Conservation (phyloP, 2,797 vertebrate genomes). For the Clarias laeviceps region DNA sequence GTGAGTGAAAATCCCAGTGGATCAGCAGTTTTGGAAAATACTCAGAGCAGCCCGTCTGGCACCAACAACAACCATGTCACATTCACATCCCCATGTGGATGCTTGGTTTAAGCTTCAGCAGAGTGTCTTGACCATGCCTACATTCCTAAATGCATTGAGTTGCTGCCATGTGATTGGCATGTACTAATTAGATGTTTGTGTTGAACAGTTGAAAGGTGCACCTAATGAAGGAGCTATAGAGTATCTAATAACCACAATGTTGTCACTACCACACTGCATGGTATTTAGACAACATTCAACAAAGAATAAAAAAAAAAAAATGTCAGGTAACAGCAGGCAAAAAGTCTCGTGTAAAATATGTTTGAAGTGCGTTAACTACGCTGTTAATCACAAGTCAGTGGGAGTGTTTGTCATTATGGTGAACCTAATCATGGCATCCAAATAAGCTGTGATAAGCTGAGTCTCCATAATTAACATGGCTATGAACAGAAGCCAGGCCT, state of each 20-base stretch:
- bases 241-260: not conserved
- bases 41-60: too few species aligned
- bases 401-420: conserved; percentile 31
- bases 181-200: too few species aligned
- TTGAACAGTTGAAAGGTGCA: too few species aligned
- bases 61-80: too few species aligned
- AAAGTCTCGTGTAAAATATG: conserved; percentile 9
- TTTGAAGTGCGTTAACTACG: conserved; percentile 68
- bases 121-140: too few species aligned
- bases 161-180: too few species aligned
- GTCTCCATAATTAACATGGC: conserved; percentile 71
- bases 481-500: conserved; percentile 52
- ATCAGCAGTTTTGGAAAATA: too few species aligned
- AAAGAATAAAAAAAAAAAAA: not conserved
- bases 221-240: too few species aligned
- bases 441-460: conserved; percentile 65
- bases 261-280: not conserved
- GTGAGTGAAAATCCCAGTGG: too few species aligned
- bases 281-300: not conserved
- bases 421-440: conserved; percentile 60
- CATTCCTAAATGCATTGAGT: too few species aligned
- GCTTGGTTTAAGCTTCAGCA: too few species aligned
- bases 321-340: not conserved
- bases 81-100: too few species aligned
- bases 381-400: conserved; percentile 75